Percentiles rank a stretch among this genome's conserved stretches.
These are phyloP conservation scores for Eupithecia abbreviata DNA, from an alignment of 2,888 invertebrate species.

Conservation along the genomic window DNA sequence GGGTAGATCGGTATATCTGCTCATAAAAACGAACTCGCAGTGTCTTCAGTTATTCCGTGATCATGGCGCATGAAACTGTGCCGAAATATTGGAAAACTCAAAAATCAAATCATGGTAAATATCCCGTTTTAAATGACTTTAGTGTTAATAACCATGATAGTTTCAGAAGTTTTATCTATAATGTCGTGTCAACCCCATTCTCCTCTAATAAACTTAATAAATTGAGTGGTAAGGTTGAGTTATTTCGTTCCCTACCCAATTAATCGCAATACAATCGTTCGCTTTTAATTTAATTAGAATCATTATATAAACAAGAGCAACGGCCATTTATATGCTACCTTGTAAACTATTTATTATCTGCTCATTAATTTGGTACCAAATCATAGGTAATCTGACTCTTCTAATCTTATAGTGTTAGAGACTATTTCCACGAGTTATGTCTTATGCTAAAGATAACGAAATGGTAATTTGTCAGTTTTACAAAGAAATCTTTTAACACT, in stretches of 20 bases:
- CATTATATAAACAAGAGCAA: conserved; percentile 1
- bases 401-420: background rate
- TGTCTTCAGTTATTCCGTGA: no score
- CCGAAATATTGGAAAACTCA: no score
- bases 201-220: background rate
- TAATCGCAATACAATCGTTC: background rate
- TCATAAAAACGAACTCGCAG: no score
- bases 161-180: no score
- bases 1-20: no score
- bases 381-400: background rate
- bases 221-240: background rate
- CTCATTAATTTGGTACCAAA: conserved; percentile 6
- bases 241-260: background rate
- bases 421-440: background rate
- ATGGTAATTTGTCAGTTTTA: background rate
- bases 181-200: no score
- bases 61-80: no score
- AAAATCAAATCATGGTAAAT: no score
- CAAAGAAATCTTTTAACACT: no score
- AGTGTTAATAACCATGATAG: no score
- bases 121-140: no score
- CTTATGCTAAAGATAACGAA: background rate
- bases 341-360: background rate
- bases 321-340: background rate
- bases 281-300: conserved; percentile 1